Conservation (phyloP, 2,797 vertebrate genomes). For the Malacoctenus gilli region DNA sequence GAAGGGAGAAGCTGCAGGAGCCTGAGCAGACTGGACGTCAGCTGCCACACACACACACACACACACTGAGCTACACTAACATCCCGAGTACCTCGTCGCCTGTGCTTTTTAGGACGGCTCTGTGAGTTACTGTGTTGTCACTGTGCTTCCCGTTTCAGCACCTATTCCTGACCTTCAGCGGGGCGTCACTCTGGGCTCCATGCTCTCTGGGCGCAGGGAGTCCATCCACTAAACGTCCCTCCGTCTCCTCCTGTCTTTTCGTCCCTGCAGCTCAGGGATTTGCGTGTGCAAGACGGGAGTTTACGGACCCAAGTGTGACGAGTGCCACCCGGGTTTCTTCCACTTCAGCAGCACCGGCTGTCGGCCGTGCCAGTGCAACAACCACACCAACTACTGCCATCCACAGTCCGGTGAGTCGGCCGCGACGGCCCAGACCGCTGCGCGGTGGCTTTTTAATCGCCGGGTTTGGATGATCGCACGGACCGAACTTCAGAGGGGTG, state of each 20-base stretch:
- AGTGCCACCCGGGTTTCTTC: slow-evolving; percentile 89
- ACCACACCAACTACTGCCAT: slow-evolving; percentile 87
- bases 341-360: slow-evolving; percentile 84
- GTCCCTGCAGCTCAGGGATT: slow-evolving; percentile 83
- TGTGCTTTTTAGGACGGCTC: too few relatives aligned
- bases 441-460: neutral
- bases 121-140: too few relatives aligned
- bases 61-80: neutral
- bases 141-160: too few relatives aligned
- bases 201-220: too few relatives aligned
- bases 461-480: neutral
- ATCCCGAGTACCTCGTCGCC: too few relatives aligned
- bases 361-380: slow-evolving; percentile 88
- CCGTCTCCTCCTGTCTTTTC: too few relatives aligned
- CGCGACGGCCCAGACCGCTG: too few relatives aligned
- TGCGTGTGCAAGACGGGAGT: slow-evolving; percentile 90
- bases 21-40: slow-evolving; percentile 22
- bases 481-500: too few relatives aligned
- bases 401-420: slow-evolving; percentile 82
- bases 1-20: slow-evolving; percentile 28
- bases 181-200: too few relatives aligned
- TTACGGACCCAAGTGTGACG: slow-evolving; percentile 86
- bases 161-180: too few relatives aligned
- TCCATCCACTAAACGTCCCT: too few relatives aligned
- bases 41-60: slow-evolving; percentile 10